phyloP scores from a whole-genome alignment of 2,888 invertebrate genomes.

The Digitonthophagus gazella region DNA sequence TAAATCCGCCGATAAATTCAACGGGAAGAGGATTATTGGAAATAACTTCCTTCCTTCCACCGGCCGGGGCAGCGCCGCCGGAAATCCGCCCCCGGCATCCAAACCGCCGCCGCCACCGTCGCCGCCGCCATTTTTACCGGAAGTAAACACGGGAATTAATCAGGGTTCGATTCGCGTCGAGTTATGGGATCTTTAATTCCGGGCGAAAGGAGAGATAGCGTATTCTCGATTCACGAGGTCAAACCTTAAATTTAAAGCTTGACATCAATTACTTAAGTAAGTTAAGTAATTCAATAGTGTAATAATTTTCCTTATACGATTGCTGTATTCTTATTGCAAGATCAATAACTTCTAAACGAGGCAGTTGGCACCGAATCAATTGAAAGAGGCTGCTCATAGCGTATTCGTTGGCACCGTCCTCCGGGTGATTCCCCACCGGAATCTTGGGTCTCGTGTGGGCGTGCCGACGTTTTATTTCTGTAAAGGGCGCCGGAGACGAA shows the following conservation, averaged over 20 bases:
- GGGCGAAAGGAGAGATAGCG: too few species aligned
- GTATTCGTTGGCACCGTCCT: neutral
- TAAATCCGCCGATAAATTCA: slow-evolving; percentile 30
- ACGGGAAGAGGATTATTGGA: slow-evolving; percentile 30
- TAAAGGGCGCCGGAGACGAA: neutral
- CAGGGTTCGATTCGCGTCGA: neutral
- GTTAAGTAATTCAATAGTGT: too few species aligned
- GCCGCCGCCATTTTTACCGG: neutral
- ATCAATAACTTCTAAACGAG: neutral
- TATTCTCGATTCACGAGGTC: too few species aligned
- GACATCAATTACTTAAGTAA: too few species aligned
- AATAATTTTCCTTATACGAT: too few species aligned
- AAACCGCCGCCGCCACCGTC: slow-evolving; percentile 8
- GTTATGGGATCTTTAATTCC: neutral
- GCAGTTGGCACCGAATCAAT: neutral
- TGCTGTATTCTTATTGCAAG: too few species aligned
- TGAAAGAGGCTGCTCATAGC: neutral
- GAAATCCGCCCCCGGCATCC: slow-evolving; percentile 12
- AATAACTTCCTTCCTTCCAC: slow-evolving; percentile 29
- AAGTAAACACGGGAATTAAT: neutral
- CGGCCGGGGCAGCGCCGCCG: slow-evolving; percentile 13
- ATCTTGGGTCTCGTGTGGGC: neutral
- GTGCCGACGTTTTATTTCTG: neutral
- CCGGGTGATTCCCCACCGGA: too few species aligned
- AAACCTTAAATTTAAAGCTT: too few species aligned